Evolutionary conservation across 1,140 invertebrate genomes (phyloP).

Genomic region (Drosophila hydei): DNA sequence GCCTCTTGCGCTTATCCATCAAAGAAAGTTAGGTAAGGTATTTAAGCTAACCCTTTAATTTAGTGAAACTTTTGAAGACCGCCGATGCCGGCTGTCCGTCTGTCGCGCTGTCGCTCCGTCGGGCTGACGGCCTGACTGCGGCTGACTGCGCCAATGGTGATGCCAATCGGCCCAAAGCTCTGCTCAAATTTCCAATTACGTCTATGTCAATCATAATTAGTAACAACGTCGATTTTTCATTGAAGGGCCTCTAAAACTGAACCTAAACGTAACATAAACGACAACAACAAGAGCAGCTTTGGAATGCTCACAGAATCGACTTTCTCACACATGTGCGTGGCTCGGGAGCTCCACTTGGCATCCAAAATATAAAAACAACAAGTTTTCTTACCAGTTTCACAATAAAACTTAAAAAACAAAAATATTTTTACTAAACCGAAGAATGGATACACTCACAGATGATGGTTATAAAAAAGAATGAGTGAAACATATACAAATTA

Average conservation of each 20-base stretch:
- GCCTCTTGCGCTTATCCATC: slow-evolving; percentile 72
- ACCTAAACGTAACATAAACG: slow-evolving; percentile 43
- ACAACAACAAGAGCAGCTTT: slow-evolving; percentile 7
- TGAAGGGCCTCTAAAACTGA: slow-evolving; percentile 65
- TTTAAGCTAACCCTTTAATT: slow-evolving; percentile 78
- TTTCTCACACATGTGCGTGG: slow-evolving; percentile 76
- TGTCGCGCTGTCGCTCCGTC: background rate
- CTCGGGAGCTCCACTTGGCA: slow-evolving; percentile 57
- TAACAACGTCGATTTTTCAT: slow-evolving; percentile 83
- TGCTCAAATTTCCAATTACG: slow-evolving; percentile 83
- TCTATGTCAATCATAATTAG: slow-evolving; percentile 84
- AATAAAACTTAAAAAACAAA: background rate
- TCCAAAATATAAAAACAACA: slow-evolving; percentile 32
- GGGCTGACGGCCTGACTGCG: too few relatives aligned
- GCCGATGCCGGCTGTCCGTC: slow-evolving; percentile 48
- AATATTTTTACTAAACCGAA: background rate
- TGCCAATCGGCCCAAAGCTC: slow-evolving; percentile 65
- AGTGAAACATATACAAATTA: too few relatives aligned
- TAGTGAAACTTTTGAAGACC: slow-evolving; percentile 80
- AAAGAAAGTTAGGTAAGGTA: slow-evolving; percentile 71
- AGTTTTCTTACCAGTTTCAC: slow-evolving; percentile 31
- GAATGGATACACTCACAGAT: slow-evolving; percentile 15
- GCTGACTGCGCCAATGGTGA: slow-evolving; percentile 19
- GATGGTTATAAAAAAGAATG: too few relatives aligned
- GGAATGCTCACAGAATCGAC: slow-evolving; percentile 44